Evolutionary conservation across 2,888 invertebrate genomes (phyloP), one percentile per base, ranked within the genome.

Genomic region (Cryptus armator): DNA sequence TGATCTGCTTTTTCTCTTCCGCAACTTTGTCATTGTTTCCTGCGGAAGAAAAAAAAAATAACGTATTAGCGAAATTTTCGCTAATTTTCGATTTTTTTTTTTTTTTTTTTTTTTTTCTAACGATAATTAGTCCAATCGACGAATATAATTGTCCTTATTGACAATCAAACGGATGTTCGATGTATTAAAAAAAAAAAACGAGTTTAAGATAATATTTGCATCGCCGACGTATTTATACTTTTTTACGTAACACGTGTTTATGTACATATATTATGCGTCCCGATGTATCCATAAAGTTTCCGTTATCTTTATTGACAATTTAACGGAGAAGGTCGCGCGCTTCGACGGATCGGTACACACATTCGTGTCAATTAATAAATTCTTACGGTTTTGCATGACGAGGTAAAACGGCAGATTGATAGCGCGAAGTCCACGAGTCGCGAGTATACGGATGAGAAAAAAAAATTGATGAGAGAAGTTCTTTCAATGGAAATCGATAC

Each of bases 1-100:
- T 46, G 48, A 24, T 14, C 43, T 29, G 70, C 16, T 78, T 78
- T 37, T 32, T 62, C 5, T 53, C 74, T 5, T 68, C 68, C 46
- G 16, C 29, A 19, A 44, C 46, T 75, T 78, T 85, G 5, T 81
- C 71, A 5, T 70, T 48, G 12, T 62, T 74, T 10, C 74, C 84
- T 86, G 78, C 14, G 12, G 75, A 74, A 56, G 75, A 74, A 56
- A 32, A 59, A 56, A 51, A 24, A 12, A n/a, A 48, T 43, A 19
- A 37, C 62, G 48, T 32, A 46, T 79, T 81, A 62, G 19, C 51
- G 29, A 37, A n/a, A 19, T 43, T 43, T 46, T 64, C 66, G 43
- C 51, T 32, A n/a, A 19, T 43, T 43, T 46, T 64, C 66, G 43
- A 66, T 32, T 29, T 10, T 24, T 51, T 14, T 14, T 14, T 48